Base-by-base conservation (phyloP, 2,113 vertebrate genomes). In the Procavia capensis region DNA sequence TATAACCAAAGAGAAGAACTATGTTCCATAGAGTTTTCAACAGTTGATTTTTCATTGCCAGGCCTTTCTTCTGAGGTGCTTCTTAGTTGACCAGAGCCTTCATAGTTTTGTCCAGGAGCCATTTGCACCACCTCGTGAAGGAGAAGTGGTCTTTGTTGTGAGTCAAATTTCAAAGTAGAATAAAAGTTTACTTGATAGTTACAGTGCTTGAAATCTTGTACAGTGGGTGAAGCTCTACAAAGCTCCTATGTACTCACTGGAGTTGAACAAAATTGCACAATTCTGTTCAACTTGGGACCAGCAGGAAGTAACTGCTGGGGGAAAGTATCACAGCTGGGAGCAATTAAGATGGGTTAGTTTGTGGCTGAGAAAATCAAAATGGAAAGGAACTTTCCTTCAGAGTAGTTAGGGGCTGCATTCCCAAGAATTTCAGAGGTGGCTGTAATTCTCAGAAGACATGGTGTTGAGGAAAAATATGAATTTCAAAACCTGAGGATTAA, bases 331-430 rank as follows among this genome's bases (percentile, higher is more conserved):
- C 96, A 97, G 95, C 92, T 95, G 96, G 92, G 92, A 96, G 47
- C 84, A 96, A 96, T 97, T 97, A 96, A 95, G 88, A 90, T 90
- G 91, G 96, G 96, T 96, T 95, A 91, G 94, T 78, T 96, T 68
- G 50, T 92, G 95, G 95, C 90, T 85, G 72, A 97, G 90, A 94
- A 97, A 95, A 95, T 95, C 36, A 84, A 95, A 97, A 95, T 93
- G 94, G 92, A 84, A 91, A 95, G 92, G 87, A 93, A 90, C 19
- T 78, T 81, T 82, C 92, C 78, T 95, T 91, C 1, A 29, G 82
- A 82, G 82, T 92, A 91, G 86, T 94, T 78, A 85, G 81, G 50
- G 43, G 47, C 75, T 50, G 4, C 70, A 63, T 95, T 96, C 92
- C 68, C 74, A 84, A 96, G 94, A 72, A 83, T 63, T 95, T 83